phyloP scores from a whole-genome alignment of 2,888 invertebrate species.

The Pyrochroa serraticornis region DNA sequence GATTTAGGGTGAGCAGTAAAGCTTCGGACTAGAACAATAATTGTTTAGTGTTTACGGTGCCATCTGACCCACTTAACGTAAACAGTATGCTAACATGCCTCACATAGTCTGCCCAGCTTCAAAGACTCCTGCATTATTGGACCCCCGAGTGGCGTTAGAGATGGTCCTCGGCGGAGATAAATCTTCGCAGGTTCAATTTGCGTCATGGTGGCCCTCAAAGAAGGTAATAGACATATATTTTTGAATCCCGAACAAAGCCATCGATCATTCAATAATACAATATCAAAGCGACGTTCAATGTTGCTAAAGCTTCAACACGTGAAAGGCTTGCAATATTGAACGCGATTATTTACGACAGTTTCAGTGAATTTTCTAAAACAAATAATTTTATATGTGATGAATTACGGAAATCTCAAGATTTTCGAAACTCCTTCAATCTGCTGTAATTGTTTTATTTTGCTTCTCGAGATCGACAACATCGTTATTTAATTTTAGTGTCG shows the following conservation, averaged over 20 bases:
- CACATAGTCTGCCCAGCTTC: conserved; percentile 26
- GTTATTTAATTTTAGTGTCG: neutral
- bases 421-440: neutral
- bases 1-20: conserved; percentile 29
- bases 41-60: conserved; percentile 31
- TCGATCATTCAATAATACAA: conserved; percentile 11
- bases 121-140: conserved; percentile 26
- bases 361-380: neutral
- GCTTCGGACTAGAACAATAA: conserved; percentile 27
- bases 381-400: neutral
- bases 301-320: too few relatives aligned
- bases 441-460: neutral
- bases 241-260: conserved; percentile 22
- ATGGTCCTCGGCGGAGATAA: conserved; percentile 23
- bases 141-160: conserved; percentile 29
- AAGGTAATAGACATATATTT: conserved; percentile 18
- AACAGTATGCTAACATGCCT: conserved; percentile 34
- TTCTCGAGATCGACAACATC: neutral
- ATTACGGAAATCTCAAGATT: too few relatives aligned
- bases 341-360: too few relatives aligned
- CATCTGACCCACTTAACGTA: conserved; percentile 35
- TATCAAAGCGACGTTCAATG: conserved; percentile 1
- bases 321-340: too few relatives aligned
- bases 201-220: conserved; percentile 17
- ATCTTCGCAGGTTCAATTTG: conserved; percentile 27